These are phyloP conservation scores for Phylloscopus whistleri DNA, from an alignment of 2,113 vertebrate species.

Conservation along the genomic window DNA sequence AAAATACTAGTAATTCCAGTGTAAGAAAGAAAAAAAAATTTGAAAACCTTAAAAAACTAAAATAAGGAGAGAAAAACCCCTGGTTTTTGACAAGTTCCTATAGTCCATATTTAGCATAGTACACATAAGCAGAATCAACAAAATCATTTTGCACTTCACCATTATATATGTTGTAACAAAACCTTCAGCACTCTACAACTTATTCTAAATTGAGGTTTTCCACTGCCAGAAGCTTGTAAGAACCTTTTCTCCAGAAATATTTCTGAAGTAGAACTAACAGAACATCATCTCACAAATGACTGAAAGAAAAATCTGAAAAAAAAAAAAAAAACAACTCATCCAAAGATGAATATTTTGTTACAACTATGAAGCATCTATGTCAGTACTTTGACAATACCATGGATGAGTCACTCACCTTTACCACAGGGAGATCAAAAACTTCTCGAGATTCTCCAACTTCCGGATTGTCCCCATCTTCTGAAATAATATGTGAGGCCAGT, in stretches of 20 bases:
- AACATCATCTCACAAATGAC: neutral
- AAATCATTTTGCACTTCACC: neutral
- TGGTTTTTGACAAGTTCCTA: neutral
- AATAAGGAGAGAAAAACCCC: neutral
- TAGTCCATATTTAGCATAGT: neutral
- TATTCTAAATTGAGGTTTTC: neutral
- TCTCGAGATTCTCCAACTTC: constrained; percentile 96
- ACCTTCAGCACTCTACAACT: neutral
- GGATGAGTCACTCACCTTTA: constrained; percentile 81
- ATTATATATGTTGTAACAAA: neutral
- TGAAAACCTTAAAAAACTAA: neutral
- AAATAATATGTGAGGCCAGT: constrained; percentile 93
- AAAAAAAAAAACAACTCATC: neutral
- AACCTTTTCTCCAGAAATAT: neutral
- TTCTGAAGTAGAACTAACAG: neutral
- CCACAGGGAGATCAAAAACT: constrained; percentile 95
- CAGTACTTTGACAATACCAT: neutral
- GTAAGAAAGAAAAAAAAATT: neutral
- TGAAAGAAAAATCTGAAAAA: neutral
- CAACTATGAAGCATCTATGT: neutral
- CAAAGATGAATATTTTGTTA: neutral
- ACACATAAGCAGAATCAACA: neutral
- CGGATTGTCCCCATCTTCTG: constrained; percentile 94
- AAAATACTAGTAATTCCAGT: neutral
- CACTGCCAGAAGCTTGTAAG: neutral